Conservation (phyloP, 1,140 invertebrate genomes). For the Pachypsylla venusta region DNA sequence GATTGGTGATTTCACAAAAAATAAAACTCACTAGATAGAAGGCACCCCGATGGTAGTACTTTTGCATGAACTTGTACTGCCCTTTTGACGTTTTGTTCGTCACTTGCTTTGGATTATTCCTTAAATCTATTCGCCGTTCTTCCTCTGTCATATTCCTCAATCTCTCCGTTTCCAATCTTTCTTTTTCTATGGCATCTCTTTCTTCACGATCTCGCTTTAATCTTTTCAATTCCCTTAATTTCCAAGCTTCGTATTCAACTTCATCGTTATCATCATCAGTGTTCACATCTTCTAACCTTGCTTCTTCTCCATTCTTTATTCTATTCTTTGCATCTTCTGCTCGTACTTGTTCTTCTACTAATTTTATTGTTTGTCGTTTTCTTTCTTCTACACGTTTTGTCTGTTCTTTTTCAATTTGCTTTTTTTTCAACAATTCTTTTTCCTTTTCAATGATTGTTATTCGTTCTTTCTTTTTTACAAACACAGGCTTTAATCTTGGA, state of each 20-base stretch:
- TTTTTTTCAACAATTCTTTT: conserved; percentile 67
- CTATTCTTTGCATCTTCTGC: conserved; percentile 25
- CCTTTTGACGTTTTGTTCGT: conserved; percentile 94
- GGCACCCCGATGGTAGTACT: conserved; percentile 97
- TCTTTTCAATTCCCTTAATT: conserved; percentile 86
- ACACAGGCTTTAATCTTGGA: conserved; percentile 89
- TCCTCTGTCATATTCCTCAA: conserved; percentile 93
- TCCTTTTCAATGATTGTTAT: conserved; percentile 92
- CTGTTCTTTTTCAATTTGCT: conserved; percentile 62
- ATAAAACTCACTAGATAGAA: conserved; percentile 62
- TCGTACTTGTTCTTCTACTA: conserved; percentile 47
- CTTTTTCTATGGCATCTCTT: conserved; percentile 69
- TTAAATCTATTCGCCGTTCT: conserved; percentile 72
- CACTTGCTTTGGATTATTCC: conserved; percentile 83
- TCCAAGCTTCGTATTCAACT: conserved; percentile 96
- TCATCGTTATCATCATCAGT: conserved; percentile 99
- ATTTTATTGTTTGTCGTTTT: conserved; percentile 69
- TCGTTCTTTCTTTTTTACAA: conserved; percentile 86
- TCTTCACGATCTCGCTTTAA: conserved; percentile 93
- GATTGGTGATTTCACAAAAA: too few relatives aligned
- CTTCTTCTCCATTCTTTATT: conserved; percentile 40
- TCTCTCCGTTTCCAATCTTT: conserved; percentile 79
- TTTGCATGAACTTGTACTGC: conserved; percentile 99
- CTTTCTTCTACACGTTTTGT: conserved; percentile 68
- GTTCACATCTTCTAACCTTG: conserved; percentile 69